phyloP scores from a whole-genome alignment of 2,797 vertebrate genomes.

The Todus mexicanus region DNA sequence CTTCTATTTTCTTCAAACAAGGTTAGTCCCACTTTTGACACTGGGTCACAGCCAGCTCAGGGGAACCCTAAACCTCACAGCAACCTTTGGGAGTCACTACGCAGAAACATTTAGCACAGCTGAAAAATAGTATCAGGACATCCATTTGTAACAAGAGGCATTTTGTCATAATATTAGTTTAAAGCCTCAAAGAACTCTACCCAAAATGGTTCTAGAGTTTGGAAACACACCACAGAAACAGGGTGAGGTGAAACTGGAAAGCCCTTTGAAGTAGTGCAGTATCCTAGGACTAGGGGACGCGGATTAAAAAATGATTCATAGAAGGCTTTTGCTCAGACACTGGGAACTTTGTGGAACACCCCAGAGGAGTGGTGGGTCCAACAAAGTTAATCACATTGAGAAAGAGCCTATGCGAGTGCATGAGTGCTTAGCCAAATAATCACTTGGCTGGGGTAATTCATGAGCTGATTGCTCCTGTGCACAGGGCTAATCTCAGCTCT shows the following conservation, averaged over 20 bases:
- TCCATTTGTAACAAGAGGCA: neutral
- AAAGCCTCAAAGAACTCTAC: neutral
- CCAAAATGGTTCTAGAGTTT: neutral
- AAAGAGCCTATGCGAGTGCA: neutral
- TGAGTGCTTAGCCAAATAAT: neutral
- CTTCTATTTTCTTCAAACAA: neutral
- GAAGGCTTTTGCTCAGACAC: neutral
- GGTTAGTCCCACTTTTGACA: neutral
- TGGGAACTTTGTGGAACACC: neutral
- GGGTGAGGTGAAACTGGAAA: conserved; percentile 42
- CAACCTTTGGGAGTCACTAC: neutral
- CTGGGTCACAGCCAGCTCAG: neutral
- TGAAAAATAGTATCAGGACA: neutral
- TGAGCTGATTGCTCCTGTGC: neutral
- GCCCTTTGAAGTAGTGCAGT: conserved; percentile 14
- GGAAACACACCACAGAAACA: conserved; percentile 7
- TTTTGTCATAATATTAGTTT: neutral
- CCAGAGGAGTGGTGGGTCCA: neutral
- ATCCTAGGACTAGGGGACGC: conserved; percentile 14
- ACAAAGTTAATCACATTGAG: neutral
- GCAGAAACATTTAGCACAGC: neutral
- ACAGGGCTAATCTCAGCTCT: neutral
- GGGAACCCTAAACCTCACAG: neutral
- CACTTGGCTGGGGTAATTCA: neutral
- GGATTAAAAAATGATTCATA: conserved; percentile 49